These are phyloP conservation scores for Cuniculus paca DNA, from an alignment of 2,797 vertebrate species.

Conservation along the genomic window DNA sequence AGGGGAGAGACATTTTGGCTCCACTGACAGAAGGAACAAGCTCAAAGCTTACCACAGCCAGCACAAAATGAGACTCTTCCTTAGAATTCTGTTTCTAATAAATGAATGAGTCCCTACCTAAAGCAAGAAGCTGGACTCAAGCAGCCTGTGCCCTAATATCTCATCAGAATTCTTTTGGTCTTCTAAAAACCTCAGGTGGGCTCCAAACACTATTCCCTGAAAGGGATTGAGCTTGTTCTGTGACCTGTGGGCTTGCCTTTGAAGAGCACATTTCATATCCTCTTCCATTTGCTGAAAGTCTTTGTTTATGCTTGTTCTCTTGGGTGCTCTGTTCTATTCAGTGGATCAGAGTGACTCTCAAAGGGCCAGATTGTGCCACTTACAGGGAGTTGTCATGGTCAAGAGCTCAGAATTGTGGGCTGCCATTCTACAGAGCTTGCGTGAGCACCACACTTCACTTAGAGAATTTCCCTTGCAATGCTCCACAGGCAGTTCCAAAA, in stretches of 20 bases:
- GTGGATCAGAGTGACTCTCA: neutral
- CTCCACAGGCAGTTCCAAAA: neutral
- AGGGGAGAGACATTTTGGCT: conserved; percentile 39
- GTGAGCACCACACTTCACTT: neutral
- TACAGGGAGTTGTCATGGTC: neutral
- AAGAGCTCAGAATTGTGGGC: neutral
- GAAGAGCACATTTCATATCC: neutral
- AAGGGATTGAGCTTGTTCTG: conserved; percentile 16
- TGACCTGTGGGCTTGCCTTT: conserved; percentile 10
- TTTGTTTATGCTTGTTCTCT: conserved; percentile 31
- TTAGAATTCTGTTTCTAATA: conserved; percentile 52
- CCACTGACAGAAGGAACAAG: conserved; percentile 41
- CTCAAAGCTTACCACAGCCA: neutral
- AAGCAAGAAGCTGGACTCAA: neutral
- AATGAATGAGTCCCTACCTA: neutral
- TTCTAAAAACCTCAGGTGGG: neutral
- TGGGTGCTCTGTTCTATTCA: neutral
- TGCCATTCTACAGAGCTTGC: neutral
- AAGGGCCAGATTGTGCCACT: neutral
- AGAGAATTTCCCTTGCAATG: neutral
- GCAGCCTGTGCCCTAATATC: neutral
- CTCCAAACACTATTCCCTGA: neutral
- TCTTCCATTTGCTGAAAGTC: neutral
- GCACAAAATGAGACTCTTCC: conserved; percentile 22
- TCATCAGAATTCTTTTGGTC: conserved; percentile 19